Base-by-base conservation (phyloP, 2,888 invertebrate genomes). In the Carcina quercana region DNA sequence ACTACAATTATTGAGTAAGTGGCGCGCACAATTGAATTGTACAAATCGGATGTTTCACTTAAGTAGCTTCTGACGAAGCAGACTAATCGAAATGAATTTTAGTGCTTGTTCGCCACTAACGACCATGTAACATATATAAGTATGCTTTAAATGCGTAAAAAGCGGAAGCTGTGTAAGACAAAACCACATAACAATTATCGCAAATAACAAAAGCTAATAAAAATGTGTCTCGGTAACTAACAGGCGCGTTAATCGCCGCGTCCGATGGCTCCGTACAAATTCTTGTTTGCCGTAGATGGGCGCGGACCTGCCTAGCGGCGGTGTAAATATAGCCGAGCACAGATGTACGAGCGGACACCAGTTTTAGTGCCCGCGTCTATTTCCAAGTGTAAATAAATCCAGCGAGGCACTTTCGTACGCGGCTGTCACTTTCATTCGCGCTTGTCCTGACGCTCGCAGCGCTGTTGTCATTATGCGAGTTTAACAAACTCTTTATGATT, bases 331-430 rank as follows among this genome's bases (percentile, higher is more conserved):
- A 80, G 75, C 69, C 50, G 52, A 49, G 53, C 58, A 57, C 62
- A 59, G 59, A 68, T 69, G 68, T 69, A 65, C n/a, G 70, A 71
- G 68, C 73, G 68, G 74, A 74, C 78, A 78, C 71, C 24, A 24
- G 76, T 75, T 80, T 71, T 75, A 75, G 70, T 69, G 73, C 59
- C 61, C 55, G 57, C 24, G 12, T 73, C 72, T 80, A 80, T 80
- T 76, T 74, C 57, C 74, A 67, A 73, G 71, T 76, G 78, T 78
- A 73, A 76, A 79, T 80, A 79, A 79, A 78, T 79, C 73, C 73
- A 72, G 59, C 64, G 51, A 65, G 64, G 67, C 62, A 75, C 76
- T 79, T 76, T 79, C 78, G 66, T 73, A 61, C 53, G 56, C 53
- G 57, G 57, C 65, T 72, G 74, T 78, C 73, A 73, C 76, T 79